phyloP scores from a whole-genome alignment of 2,888 invertebrate genomes.

The Eurytoma californica region DNA sequence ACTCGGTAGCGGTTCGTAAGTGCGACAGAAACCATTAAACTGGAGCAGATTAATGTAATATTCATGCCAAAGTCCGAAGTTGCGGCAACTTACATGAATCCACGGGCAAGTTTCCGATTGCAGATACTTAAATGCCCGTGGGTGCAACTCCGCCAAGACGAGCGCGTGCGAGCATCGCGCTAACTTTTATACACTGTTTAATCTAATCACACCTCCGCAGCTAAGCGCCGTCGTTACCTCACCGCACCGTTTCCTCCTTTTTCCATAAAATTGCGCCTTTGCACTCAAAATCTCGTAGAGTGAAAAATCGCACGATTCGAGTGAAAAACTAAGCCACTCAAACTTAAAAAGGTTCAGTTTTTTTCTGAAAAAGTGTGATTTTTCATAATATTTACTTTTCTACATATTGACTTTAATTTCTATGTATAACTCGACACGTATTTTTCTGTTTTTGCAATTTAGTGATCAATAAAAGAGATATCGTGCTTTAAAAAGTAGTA shows the following conservation, averaged over 20 bases:
- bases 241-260: no score
- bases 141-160: background rate
- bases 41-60: conserved; percentile 32
- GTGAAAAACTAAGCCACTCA: background rate
- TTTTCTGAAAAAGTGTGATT: no score
- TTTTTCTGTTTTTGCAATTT: no score
- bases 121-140: conserved; percentile 20
- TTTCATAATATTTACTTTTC: no score
- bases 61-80: conserved; percentile 24
- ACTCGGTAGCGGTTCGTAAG: conserved; percentile 6
- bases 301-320: no score
- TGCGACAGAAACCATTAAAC: conserved; percentile 22
- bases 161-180: background rate
- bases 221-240: background rate
- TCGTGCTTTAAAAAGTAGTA: no score
- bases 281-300: no score
- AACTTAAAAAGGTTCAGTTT: no score
- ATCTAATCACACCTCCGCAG: background rate
- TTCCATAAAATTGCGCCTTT: no score
- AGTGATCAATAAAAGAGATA: no score
- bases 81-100: conserved; percentile 3
- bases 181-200: background rate
- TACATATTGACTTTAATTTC: no score
- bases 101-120: conserved; percentile 7
- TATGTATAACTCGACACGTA: no score